Percentiles rank a stretch among this genome's conserved stretches.
phyloP scores from a whole-genome alignment of 1,140 invertebrate genomes.

The Aphelenchoides besseyi region DNA sequence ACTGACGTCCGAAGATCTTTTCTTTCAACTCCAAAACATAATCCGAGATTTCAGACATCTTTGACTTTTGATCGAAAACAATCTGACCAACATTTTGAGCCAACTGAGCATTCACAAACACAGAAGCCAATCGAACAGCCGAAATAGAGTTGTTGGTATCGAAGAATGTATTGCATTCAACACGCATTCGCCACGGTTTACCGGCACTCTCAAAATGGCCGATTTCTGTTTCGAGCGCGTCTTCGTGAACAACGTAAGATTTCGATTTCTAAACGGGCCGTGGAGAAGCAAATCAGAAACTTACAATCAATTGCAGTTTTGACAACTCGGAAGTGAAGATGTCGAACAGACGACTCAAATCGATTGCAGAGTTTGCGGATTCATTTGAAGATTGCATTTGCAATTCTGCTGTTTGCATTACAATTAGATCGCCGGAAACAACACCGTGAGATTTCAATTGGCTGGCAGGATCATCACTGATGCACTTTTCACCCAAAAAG shows the following conservation, averaged over 20 bases:
- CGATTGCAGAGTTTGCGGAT: too few species aligned
- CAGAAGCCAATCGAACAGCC: background rate
- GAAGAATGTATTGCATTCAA: background rate
- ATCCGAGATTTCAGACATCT: background rate
- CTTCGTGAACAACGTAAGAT: background rate
- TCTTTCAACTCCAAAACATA: background rate
- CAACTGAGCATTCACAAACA: background rate
- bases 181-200: background rate
- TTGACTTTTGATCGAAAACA: background rate
- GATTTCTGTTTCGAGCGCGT: background rate
- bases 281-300: background rate
- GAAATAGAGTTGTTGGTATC: background rate
- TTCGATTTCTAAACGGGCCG: background rate
- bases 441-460: background rate
- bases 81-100: background rate
- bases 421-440: slow-evolving; percentile 3
- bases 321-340: too few species aligned
- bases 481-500: slow-evolving; percentile 3
- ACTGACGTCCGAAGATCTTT: background rate
- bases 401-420: background rate
- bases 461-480: background rate
- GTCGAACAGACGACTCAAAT: too few species aligned
- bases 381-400: too few species aligned
- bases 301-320: background rate
- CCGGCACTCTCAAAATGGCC: background rate